Conservation (phyloP, 2,888 invertebrate species). For the Helleia helle region DNA sequence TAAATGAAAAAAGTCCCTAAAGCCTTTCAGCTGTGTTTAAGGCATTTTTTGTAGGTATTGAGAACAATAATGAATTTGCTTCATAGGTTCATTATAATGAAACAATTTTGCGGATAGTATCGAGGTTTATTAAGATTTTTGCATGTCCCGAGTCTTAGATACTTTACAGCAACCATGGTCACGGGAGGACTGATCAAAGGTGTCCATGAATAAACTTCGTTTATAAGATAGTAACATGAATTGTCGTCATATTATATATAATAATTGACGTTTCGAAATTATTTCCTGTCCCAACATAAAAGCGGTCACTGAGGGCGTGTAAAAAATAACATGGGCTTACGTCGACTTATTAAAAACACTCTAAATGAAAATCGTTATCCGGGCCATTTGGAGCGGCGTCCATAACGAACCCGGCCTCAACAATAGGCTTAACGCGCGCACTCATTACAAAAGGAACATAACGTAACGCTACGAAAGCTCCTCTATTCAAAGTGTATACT, state of each 20-base stretch:
- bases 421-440: slow-evolving; percentile 72
- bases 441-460: slow-evolving; percentile 74
- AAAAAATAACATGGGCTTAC: slow-evolving; percentile 50
- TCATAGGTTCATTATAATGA: neutral
- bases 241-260: neutral
- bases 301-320: slow-evolving; percentile 10
- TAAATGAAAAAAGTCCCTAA: no score
- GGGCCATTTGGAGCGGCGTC: slow-evolving; percentile 64
- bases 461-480: slow-evolving; percentile 71
- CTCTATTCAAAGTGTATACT: slow-evolving; percentile 72
- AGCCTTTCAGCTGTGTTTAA: no score
- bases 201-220: no score
- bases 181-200: no score
- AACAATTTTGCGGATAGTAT: no score
- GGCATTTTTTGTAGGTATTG: no score
- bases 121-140: no score
- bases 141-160: no score
- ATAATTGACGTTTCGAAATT: slow-evolving; percentile 6
- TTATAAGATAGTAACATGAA: no score
- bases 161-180: no score
- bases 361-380: slow-evolving; percentile 72
- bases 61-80: no score
- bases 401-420: slow-evolving; percentile 69
- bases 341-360: slow-evolving; percentile 68
- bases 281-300: slow-evolving; percentile 8